These are phyloP conservation scores for Lynx canadensis DNA, from an alignment of 2,113 vertebrate genomes.

Conservation along the genomic window DNA sequence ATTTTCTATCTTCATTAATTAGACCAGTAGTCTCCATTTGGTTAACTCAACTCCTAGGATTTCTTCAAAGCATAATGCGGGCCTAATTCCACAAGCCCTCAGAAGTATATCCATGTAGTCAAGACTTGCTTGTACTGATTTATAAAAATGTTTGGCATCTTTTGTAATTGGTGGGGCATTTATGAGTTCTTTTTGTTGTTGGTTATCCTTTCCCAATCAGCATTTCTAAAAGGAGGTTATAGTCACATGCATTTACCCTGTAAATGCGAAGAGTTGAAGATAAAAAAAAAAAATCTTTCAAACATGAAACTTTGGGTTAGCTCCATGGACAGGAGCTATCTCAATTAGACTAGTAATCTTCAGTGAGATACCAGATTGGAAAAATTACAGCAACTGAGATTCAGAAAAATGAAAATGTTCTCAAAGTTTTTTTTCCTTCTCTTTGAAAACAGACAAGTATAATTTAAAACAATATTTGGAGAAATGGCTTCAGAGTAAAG, in stretches of 20 bases:
- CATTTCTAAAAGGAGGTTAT: background rate
- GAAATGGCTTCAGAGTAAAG: background rate
- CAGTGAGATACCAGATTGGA: background rate
- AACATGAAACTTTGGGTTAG: background rate
- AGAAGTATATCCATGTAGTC: background rate
- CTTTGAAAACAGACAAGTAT: background rate
- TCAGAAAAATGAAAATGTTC: background rate
- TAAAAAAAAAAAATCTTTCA: background rate
- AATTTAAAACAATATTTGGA: background rate
- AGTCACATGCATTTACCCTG: background rate
- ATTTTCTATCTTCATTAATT: background rate
- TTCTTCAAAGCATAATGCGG: background rate
- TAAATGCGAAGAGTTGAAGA: background rate
- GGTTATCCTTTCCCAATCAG: background rate
- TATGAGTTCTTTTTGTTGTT: background rate
- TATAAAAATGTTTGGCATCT: background rate
- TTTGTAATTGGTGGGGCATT: background rate
- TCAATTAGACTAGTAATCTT: background rate
- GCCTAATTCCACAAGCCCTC: background rate
- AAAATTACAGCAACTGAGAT: background rate
- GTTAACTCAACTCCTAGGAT: background rate
- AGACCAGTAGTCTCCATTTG: background rate
- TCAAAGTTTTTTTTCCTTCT: background rate
- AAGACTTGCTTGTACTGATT: background rate
- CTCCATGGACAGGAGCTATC: background rate